Evolutionary conservation across 2,888 invertebrate genomes (phyloP).

Genomic region (Bursaphelenchus okinawaensis): DNA sequence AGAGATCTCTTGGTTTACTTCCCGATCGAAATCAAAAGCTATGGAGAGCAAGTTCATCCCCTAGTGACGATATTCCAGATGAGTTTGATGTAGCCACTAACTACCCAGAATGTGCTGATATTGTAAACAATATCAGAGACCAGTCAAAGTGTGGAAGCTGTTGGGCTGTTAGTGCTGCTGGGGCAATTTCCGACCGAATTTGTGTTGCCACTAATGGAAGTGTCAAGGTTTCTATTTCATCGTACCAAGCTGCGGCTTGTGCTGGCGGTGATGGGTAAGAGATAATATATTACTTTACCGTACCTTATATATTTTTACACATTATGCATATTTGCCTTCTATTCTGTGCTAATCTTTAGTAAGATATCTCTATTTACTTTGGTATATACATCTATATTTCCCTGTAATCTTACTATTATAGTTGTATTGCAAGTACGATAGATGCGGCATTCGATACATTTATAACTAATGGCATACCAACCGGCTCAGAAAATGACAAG

Average conservation of each 20-base stretch:
- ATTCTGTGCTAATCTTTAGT: too few species aligned
- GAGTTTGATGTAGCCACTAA: constrained; percentile 17
- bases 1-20: too few species aligned
- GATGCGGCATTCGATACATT: neutral
- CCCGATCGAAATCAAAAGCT: too few species aligned
- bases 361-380: too few species aligned
- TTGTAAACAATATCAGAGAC: constrained; percentile 10
- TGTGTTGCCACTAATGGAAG: constrained; percentile 59
- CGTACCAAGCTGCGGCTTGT: constrained; percentile 14
- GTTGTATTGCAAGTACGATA: neutral
- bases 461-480: neutral
- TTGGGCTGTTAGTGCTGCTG: constrained; percentile 66
- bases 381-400: neutral
- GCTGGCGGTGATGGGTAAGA: constrained; percentile 56
- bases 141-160: constrained; percentile 68
- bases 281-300: too few species aligned
- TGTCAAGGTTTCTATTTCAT: constrained; percentile 26
- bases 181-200: constrained; percentile 60
- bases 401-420: too few species aligned
- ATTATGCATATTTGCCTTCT: too few species aligned
- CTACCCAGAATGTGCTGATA: constrained; percentile 17
- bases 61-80: constrained; percentile 3
- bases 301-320: too few species aligned
- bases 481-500: neutral
- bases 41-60: neutral